Percentiles rank a stretch among this genome's conserved stretches.
phyloP scores from a whole-genome alignment of 2,888 invertebrate genomes.

The Oscheius onirici region DNA sequence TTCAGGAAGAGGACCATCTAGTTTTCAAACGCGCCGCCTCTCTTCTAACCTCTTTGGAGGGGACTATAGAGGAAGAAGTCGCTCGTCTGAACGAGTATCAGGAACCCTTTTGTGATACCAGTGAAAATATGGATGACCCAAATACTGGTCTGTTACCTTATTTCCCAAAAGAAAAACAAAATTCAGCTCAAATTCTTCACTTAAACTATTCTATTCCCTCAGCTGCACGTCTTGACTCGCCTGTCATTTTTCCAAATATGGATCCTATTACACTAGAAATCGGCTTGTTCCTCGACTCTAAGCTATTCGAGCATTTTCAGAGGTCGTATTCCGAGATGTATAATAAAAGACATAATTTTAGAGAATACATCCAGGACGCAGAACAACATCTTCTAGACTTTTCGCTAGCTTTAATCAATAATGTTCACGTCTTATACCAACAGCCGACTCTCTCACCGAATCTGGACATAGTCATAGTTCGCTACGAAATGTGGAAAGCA shows the following conservation, averaged over 20 bases:
- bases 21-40: constrained; percentile 66
- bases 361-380: constrained; percentile 63
- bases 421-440: constrained; percentile 69
- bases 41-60: constrained; percentile 52
- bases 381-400: constrained; percentile 70
- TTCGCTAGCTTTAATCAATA: constrained; percentile 70
- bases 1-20: constrained; percentile 64
- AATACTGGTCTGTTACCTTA: too few species aligned
- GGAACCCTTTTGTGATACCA: constrained; percentile 69
- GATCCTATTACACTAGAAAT: constrained; percentile 71
- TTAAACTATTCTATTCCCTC: constrained; percentile 69
- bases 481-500: constrained; percentile 70
- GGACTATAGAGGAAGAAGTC: constrained; percentile 52
- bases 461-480: constrained; percentile 69
- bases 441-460: constrained; percentile 69
- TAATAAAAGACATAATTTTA: too few species aligned
- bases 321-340: constrained; percentile 46
- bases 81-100: constrained; percentile 48
- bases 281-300: constrained; percentile 68
- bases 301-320: constrained; percentile 69
- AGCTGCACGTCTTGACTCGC: constrained; percentile 67
- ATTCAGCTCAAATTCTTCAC: constrained; percentile 47
- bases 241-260: constrained; percentile 70
- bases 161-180: neutral
- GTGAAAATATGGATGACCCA: constrained; percentile 62